Percentiles rank a stretch among this genome's conserved stretches.
Evolutionary conservation across 2,113 vertebrate genomes (phyloP).

Genomic region (Corydoras sp.): DNA sequence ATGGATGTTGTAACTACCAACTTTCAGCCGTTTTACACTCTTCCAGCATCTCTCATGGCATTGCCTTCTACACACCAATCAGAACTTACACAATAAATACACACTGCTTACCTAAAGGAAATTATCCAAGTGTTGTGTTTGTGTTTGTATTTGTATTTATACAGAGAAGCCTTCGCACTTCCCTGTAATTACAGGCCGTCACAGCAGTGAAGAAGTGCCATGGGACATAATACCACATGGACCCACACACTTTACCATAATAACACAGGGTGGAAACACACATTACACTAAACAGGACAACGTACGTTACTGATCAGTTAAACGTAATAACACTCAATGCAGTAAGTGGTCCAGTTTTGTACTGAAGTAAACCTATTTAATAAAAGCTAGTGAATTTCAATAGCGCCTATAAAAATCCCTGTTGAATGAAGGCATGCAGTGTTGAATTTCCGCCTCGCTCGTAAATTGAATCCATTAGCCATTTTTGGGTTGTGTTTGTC

Average conservation of each 20-base stretch:
- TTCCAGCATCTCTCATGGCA: too few relatives aligned
- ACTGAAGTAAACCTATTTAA: background rate
- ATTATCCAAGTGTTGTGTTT: constrained; percentile 22
- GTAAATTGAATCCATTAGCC: too few relatives aligned
- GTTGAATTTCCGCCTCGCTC: too few relatives aligned
- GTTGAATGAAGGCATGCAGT: too few relatives aligned
- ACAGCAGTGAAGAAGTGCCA: background rate
- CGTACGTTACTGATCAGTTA: background rate
- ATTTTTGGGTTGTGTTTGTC: too few relatives aligned
- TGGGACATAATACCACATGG: background rate
- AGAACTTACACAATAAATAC: constrained; percentile 20
- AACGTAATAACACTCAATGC: background rate
- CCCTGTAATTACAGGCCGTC: constrained; percentile 24
- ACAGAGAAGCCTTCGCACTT: background rate
- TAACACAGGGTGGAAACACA: background rate
- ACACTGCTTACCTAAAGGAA: constrained; percentile 9
- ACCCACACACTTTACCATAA: background rate
- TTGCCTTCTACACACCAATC: too few relatives aligned
- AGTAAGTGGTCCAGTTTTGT: background rate
- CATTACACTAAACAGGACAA: background rate
- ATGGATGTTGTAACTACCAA: too few relatives aligned
- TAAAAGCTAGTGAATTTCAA: too few relatives aligned
- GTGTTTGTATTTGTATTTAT: background rate
- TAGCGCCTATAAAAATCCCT: too few relatives aligned
- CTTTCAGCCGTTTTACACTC: too few relatives aligned